phyloP scores from a whole-genome alignment of 2,113 vertebrate genomes.

The Mus musculus region DNA sequence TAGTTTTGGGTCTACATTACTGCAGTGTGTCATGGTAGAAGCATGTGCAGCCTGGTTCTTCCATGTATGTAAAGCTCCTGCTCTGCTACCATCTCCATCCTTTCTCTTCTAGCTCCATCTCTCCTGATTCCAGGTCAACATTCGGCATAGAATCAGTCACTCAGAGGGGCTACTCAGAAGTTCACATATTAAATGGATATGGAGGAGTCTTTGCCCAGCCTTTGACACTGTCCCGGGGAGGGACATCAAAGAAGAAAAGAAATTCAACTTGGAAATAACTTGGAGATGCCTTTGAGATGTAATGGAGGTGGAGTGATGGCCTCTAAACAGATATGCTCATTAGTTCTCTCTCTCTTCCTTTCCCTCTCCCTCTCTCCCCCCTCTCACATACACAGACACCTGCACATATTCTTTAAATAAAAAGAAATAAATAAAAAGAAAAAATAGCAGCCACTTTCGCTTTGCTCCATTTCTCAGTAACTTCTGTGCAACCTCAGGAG shows the following conservation, averaged over 20 bases:
- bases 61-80: fast-evolving
- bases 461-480: constrained; percentile 64
- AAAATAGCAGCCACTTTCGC: constrained; percentile 62
- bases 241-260: neutral
- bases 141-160: neutral
- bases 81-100: neutral
- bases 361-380: constrained; percentile 10
- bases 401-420: neutral
- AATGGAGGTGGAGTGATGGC: neutral
- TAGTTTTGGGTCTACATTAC: neutral
- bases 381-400: constrained; percentile 47
- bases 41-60: neutral
- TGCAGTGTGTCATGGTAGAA: no score
- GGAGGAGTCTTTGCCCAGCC: neutral
- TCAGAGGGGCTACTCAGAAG: fast-evolving
- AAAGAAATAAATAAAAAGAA: neutral
- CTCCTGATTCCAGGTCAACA: neutral
- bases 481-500: constrained; percentile 33
- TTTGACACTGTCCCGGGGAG: neutral
- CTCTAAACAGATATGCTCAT: constrained; percentile 52
- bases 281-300: neutral
- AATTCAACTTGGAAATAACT: constrained; percentile 21
- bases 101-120: neutral
- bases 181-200: fast-evolving
- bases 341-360: constrained; percentile 32